A percentile compares a stretch with the other conserved stretches of the same genome.
Conservation (phyloP, 2,113 vertebrate species). For the Stercorarius parasiticus region DNA sequence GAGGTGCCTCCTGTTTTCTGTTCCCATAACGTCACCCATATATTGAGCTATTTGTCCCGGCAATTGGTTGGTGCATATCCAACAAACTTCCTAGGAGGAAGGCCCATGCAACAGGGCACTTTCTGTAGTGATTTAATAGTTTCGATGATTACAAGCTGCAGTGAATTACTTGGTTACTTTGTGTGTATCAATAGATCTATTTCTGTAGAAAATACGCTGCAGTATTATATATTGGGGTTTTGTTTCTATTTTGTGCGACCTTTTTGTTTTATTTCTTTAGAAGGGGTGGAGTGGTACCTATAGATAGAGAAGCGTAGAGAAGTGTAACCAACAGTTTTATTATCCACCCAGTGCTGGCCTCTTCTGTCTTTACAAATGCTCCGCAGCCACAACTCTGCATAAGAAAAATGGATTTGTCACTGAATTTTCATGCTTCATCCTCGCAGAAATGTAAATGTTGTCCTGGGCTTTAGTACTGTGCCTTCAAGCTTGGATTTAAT, state of each 20-base stretch:
- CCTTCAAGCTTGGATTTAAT: conserved; percentile 72
- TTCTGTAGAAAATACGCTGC: neutral
- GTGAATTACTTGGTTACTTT: neutral
- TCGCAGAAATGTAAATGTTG: conserved; percentile 75
- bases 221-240: neutral
- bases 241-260: neutral
- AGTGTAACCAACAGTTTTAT: conserved; percentile 5
- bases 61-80: neutral
- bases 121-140: neutral
- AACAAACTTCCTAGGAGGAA: neutral
- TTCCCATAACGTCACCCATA: neutral
- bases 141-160: neutral
- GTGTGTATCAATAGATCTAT: neutral
- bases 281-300: neutral
- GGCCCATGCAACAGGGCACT: neutral
- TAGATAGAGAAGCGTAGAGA: neutral
- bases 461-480: conserved; percentile 68
- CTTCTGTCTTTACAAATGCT: conserved; percentile 55
- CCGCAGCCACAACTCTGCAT: conserved; percentile 42
- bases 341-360: neutral
- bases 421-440: conserved; percentile 64
- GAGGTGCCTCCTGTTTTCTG: neutral
- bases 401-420: conserved; percentile 77
- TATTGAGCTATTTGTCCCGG: neutral
- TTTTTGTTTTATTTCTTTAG: neutral